Base-by-base conservation (phyloP, 2,888 invertebrate species). In the Gymnoscelis rufifasciata region DNA sequence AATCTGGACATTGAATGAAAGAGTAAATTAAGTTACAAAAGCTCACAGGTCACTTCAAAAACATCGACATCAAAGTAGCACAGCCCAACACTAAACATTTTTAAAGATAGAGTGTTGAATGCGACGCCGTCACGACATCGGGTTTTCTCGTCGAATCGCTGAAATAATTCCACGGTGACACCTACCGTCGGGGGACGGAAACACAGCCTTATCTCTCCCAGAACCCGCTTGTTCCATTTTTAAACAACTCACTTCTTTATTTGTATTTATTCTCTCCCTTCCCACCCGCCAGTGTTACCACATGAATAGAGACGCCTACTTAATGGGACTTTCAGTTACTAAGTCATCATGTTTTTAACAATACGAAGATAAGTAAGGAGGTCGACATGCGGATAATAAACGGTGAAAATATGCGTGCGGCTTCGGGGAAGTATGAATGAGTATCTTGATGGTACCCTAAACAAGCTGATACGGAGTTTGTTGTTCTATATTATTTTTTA, bases 161-260 rank as follows among this genome's bases (percentile, higher is more conserved):
- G 80, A 88, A 88, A 87, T 88, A 88, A 88, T 84, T 87, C 84
- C 76, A 66, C 61, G 62, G 78, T 73, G 74, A 68, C 77, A 71
- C 68, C 60, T 55, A 54, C 55, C 60, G 65, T 59, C 66, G 70
- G 70, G 78, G 75, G 78, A 69, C 74, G 88, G 88, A 88, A 88
- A 82, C 83, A 76, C 84, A 77, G 82, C 82, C 86, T 88, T 88
- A 88, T 88, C 88, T 86, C 68, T 61, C 69, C 63, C 74, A 65
- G 78, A 82, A 86, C 84, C 81, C 83, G 83, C 84, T 88, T 83
- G 82, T 83, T 78, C 80, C 80, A 81, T 83, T 88, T 88, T 88
- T 88, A 88, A 88, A 88, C 86, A 88, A 88, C 78, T 86, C 86
- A 65, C 79, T 81, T 83, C 82, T 84, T 87, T 88, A 84, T 86